Conservation (phyloP, 2,888 invertebrate species). For the Polietes domitor region DNA sequence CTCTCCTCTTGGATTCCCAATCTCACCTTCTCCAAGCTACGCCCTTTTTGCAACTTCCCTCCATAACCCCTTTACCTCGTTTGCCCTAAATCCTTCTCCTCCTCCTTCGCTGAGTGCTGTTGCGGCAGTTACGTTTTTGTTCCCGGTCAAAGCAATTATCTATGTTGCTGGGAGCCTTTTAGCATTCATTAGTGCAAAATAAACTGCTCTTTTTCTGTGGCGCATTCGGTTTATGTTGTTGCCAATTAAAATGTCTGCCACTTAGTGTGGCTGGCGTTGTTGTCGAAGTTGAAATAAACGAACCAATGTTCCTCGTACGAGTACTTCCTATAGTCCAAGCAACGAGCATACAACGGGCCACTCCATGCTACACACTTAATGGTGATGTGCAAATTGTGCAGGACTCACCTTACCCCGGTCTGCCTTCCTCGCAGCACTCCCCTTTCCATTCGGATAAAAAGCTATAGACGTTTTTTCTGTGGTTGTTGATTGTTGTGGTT, state of each 20-base stretch:
- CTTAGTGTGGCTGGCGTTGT: slow-evolving; percentile 70
- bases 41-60: not conserved
- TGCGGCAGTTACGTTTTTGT: slow-evolving; percentile 67
- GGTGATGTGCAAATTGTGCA: slow-evolving; percentile 16
- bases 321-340: not conserved
- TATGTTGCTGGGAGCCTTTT: slow-evolving; percentile 68
- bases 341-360: slow-evolving; percentile 27
- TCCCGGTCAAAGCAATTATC: slow-evolving; percentile 73
- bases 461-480: no score
- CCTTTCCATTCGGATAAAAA: not conserved
- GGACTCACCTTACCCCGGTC: slow-evolving; percentile 26
- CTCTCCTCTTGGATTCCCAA: no score
- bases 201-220: slow-evolving; percentile 76
- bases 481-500: slow-evolving; percentile 77
- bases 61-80: no score
- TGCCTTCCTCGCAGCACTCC: slow-evolving; percentile 41
- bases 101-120: not conserved
- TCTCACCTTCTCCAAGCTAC: no score
- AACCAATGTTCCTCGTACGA: slow-evolving; percentile 68
- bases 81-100: slow-evolving; percentile 47
- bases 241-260: slow-evolving; percentile 78
- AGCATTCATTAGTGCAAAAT: slow-evolving; percentile 79
- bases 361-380: slow-evolving; percentile 31
- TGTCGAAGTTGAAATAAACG: not conserved
- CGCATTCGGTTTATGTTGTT: slow-evolving; percentile 70